Percentiles rank a stretch among this genome's conserved stretches.
phyloP scores from a whole-genome alignment of 2,797 vertebrate genomes.

The Lerista edwardsae region DNA sequence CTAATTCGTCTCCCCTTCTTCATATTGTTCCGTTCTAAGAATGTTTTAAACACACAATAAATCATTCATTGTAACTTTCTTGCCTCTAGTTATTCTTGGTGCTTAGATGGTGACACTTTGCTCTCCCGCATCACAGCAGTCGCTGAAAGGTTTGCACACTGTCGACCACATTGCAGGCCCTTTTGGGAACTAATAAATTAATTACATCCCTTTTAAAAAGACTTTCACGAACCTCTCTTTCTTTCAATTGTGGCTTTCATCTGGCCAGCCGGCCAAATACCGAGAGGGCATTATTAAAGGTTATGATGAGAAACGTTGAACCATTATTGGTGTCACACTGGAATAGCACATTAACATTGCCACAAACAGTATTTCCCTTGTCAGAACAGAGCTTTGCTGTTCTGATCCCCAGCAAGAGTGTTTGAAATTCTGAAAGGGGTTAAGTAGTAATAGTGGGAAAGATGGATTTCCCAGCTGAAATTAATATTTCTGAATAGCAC shows the following conservation, averaged over 20 bases:
- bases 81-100: constrained; percentile 51
- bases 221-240: constrained; percentile 39
- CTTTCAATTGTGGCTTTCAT: constrained; percentile 38
- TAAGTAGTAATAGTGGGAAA: constrained; percentile 44
- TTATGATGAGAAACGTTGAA: constrained; percentile 49
- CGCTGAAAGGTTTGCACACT: constrained; percentile 28
- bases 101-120: constrained; percentile 24
- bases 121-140: constrained; percentile 41
- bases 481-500: constrained; percentile 75
- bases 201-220: constrained; percentile 43
- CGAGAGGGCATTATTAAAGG: constrained; percentile 42
- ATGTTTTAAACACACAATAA: constrained; percentile 62
- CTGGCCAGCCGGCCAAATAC: constrained; percentile 30
- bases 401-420: constrained; percentile 44
- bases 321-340: constrained; percentile 31
- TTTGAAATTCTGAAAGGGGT: constrained; percentile 34
- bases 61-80: constrained; percentile 53
- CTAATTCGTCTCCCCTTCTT: constrained; percentile 48
- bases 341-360: constrained; percentile 21
- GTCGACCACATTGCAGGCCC: constrained; percentile 5
- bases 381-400: constrained; percentile 42
- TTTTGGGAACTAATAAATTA: constrained; percentile 48
- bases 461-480: constrained; percentile 68
- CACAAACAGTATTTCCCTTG: constrained; percentile 46
- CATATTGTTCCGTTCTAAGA: constrained; percentile 55